phyloP scores from a whole-genome alignment of 1,140 invertebrate species.

The Trichonephila clavipes region DNA sequence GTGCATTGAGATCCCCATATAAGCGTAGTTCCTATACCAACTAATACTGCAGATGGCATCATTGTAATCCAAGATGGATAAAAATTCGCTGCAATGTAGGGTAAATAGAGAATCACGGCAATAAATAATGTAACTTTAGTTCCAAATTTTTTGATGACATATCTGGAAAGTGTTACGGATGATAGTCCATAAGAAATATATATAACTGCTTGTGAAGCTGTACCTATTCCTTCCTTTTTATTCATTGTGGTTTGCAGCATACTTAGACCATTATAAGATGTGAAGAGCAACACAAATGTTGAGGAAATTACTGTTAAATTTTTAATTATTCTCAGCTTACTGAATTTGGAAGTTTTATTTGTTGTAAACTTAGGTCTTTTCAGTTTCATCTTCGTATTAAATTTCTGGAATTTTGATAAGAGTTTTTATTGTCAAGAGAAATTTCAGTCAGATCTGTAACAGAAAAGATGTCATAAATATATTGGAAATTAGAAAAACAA shows the following conservation, averaged over 20 bases:
- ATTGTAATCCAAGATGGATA: slow-evolving; percentile 44
- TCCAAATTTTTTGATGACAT: slow-evolving; percentile 44
- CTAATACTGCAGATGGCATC: slow-evolving; percentile 23
- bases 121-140: not conserved
- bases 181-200: slow-evolving; percentile 11
- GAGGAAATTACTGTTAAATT: slow-evolving; percentile 92
- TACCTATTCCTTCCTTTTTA: slow-evolving; percentile 22
- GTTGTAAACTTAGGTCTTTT: no score
- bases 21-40: not conserved
- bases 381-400: no score
- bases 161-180: not conserved
- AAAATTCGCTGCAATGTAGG: slow-evolving; percentile 54
- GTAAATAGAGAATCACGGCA: not conserved
- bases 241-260: slow-evolving; percentile 59
- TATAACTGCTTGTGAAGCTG: not conserved
- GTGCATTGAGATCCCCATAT: slow-evolving; percentile 55
- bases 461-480: no score
- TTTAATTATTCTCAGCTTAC: slow-evolving; percentile 91
- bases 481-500: no score
- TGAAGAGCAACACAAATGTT: slow-evolving; percentile 95
- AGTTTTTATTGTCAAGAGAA: no score
- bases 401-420: no score
- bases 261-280: slow-evolving; percentile 91
- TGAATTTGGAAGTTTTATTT: not conserved
- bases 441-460: no score